Evolutionary conservation across 1,140 invertebrate genomes (phyloP).

Genomic region (Drosophila parabipectinata): DNA sequence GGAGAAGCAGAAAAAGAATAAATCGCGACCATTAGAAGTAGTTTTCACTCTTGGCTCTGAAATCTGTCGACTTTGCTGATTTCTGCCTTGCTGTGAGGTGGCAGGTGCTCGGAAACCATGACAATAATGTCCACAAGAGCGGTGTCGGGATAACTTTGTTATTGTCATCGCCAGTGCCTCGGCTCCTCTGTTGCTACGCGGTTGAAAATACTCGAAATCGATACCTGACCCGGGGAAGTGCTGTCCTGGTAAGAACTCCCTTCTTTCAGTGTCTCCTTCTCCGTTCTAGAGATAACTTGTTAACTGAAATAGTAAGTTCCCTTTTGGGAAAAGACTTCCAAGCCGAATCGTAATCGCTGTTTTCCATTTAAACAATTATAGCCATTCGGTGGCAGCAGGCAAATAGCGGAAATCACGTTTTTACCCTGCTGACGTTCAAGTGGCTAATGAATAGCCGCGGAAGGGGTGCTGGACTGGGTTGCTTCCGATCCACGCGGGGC

Average conservation of each 20-base stretch:
- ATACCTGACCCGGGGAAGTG: constrained; percentile 40
- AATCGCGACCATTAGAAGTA: no score
- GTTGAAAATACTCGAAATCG: constrained; percentile 48
- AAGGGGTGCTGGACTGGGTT: neutral
- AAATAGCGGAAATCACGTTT: constrained; percentile 79
- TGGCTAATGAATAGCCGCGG: constrained; percentile 36
- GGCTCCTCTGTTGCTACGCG: neutral
- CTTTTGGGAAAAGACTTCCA: neutral
- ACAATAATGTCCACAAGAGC: constrained; percentile 2
- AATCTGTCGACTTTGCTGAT: constrained; percentile 23
- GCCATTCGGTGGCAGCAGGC: constrained; percentile 10
- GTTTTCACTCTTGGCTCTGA: neutral
- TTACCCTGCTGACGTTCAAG: constrained; percentile 63
- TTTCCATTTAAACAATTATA: constrained; percentile 57
- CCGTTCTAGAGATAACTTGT: neutral
- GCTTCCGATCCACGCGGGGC: constrained; percentile 50
- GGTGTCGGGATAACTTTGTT: constrained; percentile 14
- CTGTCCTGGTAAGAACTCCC: constrained; percentile 1
- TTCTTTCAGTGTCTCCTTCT: neutral
- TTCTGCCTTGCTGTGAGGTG: neutral
- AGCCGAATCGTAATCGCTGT: constrained; percentile 3
- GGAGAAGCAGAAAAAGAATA: no score
- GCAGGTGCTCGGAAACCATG: constrained; percentile 10
- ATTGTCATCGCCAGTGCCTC: constrained; percentile 23
- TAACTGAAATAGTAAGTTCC: neutral